Evolutionary conservation across 2,888 invertebrate species (phyloP), one percentile per base, ranked within the genome.

Genomic region (Leptinotarsa juncta): DNA sequence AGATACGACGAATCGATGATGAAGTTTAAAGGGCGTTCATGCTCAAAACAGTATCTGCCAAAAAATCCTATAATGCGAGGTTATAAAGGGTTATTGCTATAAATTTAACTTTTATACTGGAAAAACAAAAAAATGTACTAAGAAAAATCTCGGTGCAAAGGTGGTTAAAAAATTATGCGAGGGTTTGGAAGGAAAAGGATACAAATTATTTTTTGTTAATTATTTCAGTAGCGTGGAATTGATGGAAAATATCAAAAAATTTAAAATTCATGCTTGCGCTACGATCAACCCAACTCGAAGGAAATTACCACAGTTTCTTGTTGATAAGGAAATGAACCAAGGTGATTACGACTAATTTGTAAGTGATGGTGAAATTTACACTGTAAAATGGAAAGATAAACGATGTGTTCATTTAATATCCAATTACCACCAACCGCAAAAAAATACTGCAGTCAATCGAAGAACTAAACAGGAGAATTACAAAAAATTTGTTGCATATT

Each of bases 111-210:
- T 16, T 16, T 3, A 16, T 16, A 32, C 5, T 32, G 72, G 67
- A 42, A 74, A 74, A 67, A 72, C 65, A 53, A 69, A 26, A 50
- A 42, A 74, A 23, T 57, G 62, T 42, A 67, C 69, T 72, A 55
- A 32, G 32, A 62, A 73, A 42, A 51, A 26, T 26, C 65, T 70
- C 32, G 76, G 67, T 65, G 65, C 20, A 60, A 65, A 70, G 26
- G 72, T 73, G 32, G 73, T 70, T n/a, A 26, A 20, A 51, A 74
- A 80, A 73, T 73, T 85, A 32, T 79, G 79, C 18, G 49, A 74
- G 70, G 65, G 67, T 48, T 48, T 83, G 70, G 76, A 71, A 10
- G 78, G 80, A 66, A 74, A 79, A 55, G 80, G 81, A 74, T 77
- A 60, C 20, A 20, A 50, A n/a, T 51, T 51, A 16, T 51, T 51